These are phyloP conservation scores for Bombyx huttoni DNA, from an alignment of 2,888 invertebrate genomes.

Conservation along the genomic window DNA sequence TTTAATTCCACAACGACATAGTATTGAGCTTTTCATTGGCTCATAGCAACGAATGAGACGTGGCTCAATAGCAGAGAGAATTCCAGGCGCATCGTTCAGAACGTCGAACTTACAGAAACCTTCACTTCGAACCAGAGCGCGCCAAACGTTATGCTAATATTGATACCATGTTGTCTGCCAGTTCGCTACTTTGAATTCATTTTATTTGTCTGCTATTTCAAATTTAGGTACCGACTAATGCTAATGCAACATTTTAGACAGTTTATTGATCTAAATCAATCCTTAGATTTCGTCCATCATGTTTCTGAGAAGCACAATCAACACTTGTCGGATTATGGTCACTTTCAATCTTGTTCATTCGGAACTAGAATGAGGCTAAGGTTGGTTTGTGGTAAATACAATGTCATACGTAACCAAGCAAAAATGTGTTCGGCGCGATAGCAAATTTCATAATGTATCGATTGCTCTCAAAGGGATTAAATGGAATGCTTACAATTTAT, in stretches of 20 bases:
- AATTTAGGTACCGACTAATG: slow-evolving; percentile 31
- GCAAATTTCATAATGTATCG: slow-evolving; percentile 43
- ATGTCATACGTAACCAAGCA: slow-evolving; percentile 15
- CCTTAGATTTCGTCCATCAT: slow-evolving; percentile 5
- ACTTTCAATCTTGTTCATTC: slow-evolving; percentile 27
- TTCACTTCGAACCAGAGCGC: slow-evolving; percentile 21
- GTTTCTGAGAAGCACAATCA: slow-evolving; percentile 10
- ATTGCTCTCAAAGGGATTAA: slow-evolving; percentile 60
- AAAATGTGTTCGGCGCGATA: slow-evolving; percentile 41
- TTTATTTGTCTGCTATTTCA: slow-evolving; percentile 45
- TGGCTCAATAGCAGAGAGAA: slow-evolving; percentile 37
- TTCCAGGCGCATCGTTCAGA: slow-evolving; percentile 47
- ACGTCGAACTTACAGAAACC: slow-evolving; percentile 48
- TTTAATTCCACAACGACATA: background rate
- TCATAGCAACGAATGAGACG: slow-evolving; percentile 24
- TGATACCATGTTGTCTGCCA: slow-evolving; percentile 43
- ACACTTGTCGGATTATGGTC: background rate
- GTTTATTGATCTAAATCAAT: slow-evolving; percentile 33
- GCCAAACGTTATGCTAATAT: slow-evolving; percentile 54
- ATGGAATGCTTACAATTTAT: slow-evolving; percentile 63
- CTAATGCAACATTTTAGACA: slow-evolving; percentile 34
- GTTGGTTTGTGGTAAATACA: slow-evolving; percentile 26
- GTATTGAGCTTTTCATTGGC: slow-evolving; percentile 15
- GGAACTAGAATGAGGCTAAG: slow-evolving; percentile 23
- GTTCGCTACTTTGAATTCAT: slow-evolving; percentile 35